Evolutionary conservation across 2,797 vertebrate species (phyloP).

Genomic region (Parauchenoglanis ngamensis): DNA sequence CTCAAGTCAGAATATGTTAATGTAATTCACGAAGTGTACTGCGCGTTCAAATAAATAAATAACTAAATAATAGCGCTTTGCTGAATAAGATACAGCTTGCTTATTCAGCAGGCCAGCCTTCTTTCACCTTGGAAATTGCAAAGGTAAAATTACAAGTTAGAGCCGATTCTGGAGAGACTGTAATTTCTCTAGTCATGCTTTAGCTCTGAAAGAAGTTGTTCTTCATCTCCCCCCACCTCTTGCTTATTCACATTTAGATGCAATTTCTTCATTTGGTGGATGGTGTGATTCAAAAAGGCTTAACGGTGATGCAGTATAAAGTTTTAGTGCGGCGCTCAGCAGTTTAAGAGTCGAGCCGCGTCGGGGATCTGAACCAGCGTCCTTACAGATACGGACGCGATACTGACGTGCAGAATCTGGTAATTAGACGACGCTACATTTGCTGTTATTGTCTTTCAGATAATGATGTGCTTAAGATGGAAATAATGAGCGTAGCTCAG

Average conservation of each 20-base stretch:
- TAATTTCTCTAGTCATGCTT: neutral
- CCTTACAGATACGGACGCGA: neutral
- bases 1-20: neutral
- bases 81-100: constrained; percentile 12
- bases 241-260: constrained; percentile 4
- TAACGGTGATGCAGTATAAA: neutral
- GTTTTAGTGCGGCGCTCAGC: neutral
- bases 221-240: neutral
- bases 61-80: constrained; percentile 7
- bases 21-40: neutral
- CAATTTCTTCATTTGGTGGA: neutral
- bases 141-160: constrained; percentile 1
- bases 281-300: neutral
- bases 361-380: neutral
- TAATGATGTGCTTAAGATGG: neutral
- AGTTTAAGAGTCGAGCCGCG: neutral
- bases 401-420: neutral
- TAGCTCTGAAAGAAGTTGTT: neutral
- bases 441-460: constrained; percentile 1
- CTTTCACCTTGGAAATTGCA: constrained; percentile 14
- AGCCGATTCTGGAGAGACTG: neutral
- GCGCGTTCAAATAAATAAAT: neutral
- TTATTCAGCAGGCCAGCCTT: constrained; percentile 23
- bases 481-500: neutral
- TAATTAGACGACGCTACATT: neutral